Conservation (phyloP, 2,888 invertebrate species). For the Panzeria rudis region DNA sequence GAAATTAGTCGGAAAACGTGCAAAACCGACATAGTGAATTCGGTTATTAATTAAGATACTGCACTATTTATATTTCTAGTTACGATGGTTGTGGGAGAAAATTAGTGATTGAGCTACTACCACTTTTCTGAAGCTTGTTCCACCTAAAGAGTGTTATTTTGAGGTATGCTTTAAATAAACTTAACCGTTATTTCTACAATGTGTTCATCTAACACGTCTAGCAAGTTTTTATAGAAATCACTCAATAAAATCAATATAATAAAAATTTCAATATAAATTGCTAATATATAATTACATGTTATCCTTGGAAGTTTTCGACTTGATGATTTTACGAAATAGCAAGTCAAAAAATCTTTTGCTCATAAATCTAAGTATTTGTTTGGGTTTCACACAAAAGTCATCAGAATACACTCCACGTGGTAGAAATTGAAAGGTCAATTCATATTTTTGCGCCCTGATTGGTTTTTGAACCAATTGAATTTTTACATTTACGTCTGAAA, state of each 20-base stretch:
- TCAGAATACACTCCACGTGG: conserved; percentile 89
- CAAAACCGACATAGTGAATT: no score
- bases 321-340: conserved; percentile 87
- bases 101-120: no score
- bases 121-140: no score
- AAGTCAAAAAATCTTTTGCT: conserved; percentile 88
- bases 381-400: conserved; percentile 89
- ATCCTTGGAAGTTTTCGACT: conserved; percentile 85
- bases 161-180: no score
- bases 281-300: conserved; percentile 75
- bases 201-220: not conserved
- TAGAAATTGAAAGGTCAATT: conserved; percentile 89
- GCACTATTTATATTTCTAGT: no score
- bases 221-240: no score
- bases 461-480: conserved; percentile 85
- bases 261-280: not conserved
- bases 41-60: no score
- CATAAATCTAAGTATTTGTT: conserved; percentile 89
- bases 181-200: no score
- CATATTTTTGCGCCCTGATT: conserved; percentile 86
- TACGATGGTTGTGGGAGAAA: no score
- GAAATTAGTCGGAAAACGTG: no score
- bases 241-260: no score
- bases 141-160: no score
- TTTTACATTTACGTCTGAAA: conserved; percentile 80